Conservation (phyloP, 2,888 invertebrate species). For the Trichopria drosophilae region DNA sequence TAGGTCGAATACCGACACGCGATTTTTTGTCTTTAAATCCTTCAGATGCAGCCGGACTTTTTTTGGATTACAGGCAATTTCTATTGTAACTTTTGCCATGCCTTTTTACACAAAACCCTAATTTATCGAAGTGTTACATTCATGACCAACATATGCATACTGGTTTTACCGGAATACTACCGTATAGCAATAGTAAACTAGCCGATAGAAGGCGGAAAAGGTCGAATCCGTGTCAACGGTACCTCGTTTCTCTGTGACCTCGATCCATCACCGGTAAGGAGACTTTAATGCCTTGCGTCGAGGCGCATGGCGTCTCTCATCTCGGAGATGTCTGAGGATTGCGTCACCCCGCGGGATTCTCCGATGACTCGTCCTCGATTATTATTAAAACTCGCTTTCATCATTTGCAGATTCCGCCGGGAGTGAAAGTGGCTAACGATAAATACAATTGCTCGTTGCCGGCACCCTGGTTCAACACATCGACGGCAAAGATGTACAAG, state of each 20-base stretch:
- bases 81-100: too few relatives aligned
- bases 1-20: too few relatives aligned
- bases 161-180: too few relatives aligned
- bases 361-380: neutral
- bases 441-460: constrained; percentile 73
- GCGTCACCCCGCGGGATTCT: neutral
- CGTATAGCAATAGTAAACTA: too few relatives aligned
- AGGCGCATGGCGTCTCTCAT: neutral
- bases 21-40: too few relatives aligned
- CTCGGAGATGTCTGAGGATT: neutral
- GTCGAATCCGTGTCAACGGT: constrained; percentile 23
- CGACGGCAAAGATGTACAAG: constrained; percentile 72
- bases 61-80: too few relatives aligned
- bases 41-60: too few relatives aligned
- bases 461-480: constrained; percentile 71
- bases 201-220: constrained; percentile 1
- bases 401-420: constrained; percentile 68
- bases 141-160: too few relatives aligned
- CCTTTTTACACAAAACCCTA: too few relatives aligned
- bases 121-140: too few relatives aligned
- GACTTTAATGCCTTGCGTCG: constrained; percentile 1
- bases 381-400: neutral
- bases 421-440: constrained; percentile 65
- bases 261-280: constrained; percentile 27
- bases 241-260: constrained; percentile 30